Evolutionary conservation across 2,888 invertebrate species (phyloP).

Genomic region (Stramonita haemastoma): DNA sequence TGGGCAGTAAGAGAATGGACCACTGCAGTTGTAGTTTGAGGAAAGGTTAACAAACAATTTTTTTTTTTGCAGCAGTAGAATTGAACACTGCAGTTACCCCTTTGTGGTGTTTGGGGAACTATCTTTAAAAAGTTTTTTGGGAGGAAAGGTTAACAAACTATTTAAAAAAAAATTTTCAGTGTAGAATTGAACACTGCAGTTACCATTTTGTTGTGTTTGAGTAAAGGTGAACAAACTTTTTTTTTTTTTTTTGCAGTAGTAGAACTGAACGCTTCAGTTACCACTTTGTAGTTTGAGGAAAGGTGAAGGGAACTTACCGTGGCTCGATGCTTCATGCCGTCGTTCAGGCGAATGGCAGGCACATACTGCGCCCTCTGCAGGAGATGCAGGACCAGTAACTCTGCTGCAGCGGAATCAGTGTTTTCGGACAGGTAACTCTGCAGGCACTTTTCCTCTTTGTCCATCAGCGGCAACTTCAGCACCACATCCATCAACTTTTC

Average conservation of each 20-base stretch:
- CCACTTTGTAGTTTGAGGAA: too few relatives aligned
- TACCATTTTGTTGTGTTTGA: too few relatives aligned
- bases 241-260: neutral
- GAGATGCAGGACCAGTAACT: slow-evolving; percentile 85
- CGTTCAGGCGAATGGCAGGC: slow-evolving; percentile 77
- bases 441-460: slow-evolving; percentile 84
- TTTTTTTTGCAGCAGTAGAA: too few relatives aligned
- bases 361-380: slow-evolving; percentile 80
- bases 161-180: too few relatives aligned
- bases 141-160: too few relatives aligned
- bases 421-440: slow-evolving; percentile 84
- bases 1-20: neutral
- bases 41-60: too few relatives aligned
- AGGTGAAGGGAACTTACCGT: slow-evolving; percentile 1
- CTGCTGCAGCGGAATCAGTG: slow-evolving; percentile 79
- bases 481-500: slow-evolving; percentile 80
- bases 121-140: too few relatives aligned
- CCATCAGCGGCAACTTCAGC: slow-evolving; percentile 82
- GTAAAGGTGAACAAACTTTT: too few relatives aligned
- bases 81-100: too few relatives aligned
- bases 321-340: slow-evolving; percentile 64
- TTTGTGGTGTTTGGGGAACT: too few relatives aligned
- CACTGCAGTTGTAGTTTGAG: too few relatives aligned
- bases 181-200: too few relatives aligned
- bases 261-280: neutral